Evolutionary conservation across 1,140 invertebrate species (phyloP), one percentile per base, ranked within the genome.

Genomic region (Theocolax elegans): DNA sequence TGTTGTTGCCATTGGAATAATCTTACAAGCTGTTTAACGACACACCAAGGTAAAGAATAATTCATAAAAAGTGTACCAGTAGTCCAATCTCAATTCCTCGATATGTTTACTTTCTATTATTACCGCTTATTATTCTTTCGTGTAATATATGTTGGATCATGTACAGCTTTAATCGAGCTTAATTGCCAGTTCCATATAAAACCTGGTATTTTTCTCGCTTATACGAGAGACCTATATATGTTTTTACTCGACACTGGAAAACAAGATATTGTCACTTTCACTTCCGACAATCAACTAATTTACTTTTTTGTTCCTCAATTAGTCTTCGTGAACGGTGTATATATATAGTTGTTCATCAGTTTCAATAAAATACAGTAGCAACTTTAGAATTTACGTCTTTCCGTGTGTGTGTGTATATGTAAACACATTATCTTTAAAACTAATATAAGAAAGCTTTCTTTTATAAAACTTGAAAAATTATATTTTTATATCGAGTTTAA

Each of bases 251-350:
- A 29, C 31, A 48, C 25, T 6, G 21, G 25, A 42, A 51, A 29
- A 44, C 13, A 29, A 54, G 38, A 3, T 17, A 56, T 54, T 29
- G 17, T 27, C 25, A 56, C 19, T 66, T 21, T 51, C 31, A 53
- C 62, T 65, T 53, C 48, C 62, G 46, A 53, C 62, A 63, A 63
- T 63, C 49, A 29, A 35, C 35, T 17, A 35, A 46, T 31, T 46
- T n/a, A 31, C 3, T 46, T 44, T 6, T n/a, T n/a, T n/a, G n/a
- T n/a, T n/a, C n/a, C n/a, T n/a, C n/a, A n/a, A n/a, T n/a, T n/a
- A n/a, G n/a, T n/a, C n/a, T n/a, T n/a, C n/a, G n/a, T n/a, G n/a
- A n/a, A n/a, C n/a, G n/a, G n/a, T n/a, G n/a, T n/a, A n/a, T n/a
- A n/a, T n/a, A n/a, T n/a, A n/a, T n/a, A n/a, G n/a, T n/a, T n/a